Evolutionary conservation across 1,140 invertebrate genomes (phyloP).

Genomic region (Heliconius hewitsoni): DNA sequence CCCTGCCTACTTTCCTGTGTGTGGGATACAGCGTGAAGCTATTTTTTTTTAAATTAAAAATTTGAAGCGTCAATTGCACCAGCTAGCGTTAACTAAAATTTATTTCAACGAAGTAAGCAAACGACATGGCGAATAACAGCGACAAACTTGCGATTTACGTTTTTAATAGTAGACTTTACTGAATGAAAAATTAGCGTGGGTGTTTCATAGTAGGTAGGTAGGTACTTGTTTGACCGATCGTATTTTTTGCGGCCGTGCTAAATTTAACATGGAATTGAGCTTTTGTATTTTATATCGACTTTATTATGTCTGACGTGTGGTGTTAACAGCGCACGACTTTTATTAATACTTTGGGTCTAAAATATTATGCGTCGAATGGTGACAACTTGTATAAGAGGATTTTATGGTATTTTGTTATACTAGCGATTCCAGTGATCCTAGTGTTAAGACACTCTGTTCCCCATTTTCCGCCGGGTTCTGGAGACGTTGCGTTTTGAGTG

Average conservation of each 20-base stretch:
- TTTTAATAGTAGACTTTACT: constrained; percentile 25
- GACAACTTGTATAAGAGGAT: no score
- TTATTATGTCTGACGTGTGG: not conserved
- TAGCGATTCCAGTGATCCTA: no score
- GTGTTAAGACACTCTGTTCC: no score
- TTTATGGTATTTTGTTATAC: no score
- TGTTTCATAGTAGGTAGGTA: not conserved
- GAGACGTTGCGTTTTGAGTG: no score
- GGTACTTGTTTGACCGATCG: constrained; percentile 13
- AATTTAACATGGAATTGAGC: constrained; percentile 42
- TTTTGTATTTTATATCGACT: constrained; percentile 13
- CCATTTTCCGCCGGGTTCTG: no score
- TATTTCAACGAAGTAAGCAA: not conserved
- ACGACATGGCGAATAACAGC: not conserved
- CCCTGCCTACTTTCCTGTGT: no score
- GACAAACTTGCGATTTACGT: not conserved
- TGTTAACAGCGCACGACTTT: not conserved
- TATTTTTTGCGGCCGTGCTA: constrained; percentile 42
- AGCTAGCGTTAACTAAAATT: not conserved
- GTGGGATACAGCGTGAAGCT: no score
- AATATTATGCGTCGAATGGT: no score
- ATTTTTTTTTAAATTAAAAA: no score
- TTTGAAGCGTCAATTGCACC: not conserved
- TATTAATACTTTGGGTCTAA: not conserved
- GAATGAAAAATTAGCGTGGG: constrained; percentile 28